A percentile compares a stretch with the other conserved stretches of the same genome.
Evolutionary conservation across 1,140 invertebrate genomes (phyloP).

Genomic region (Drosophila athabasca): DNA sequence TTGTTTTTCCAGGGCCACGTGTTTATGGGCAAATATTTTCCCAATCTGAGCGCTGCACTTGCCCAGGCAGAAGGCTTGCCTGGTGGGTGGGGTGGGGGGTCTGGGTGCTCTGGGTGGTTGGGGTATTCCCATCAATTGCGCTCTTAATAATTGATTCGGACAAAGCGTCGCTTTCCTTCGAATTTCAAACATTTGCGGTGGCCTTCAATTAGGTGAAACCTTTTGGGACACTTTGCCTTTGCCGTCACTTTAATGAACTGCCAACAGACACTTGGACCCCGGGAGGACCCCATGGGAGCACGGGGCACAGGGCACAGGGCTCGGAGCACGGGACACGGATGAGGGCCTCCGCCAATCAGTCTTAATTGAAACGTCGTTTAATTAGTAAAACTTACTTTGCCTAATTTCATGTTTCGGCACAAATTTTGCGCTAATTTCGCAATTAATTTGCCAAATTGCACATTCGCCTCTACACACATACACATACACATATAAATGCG

Average conservation of each 20-base stretch:
- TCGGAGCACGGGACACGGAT: neutral
- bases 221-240: constrained; percentile 9
- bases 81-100: neutral
- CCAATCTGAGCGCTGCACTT: constrained; percentile 25
- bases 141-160: constrained; percentile 49
- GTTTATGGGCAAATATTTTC: constrained; percentile 53
- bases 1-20: constrained; percentile 44
- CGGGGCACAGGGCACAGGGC: too few relatives aligned
- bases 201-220: constrained; percentile 28
- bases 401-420: constrained; percentile 32
- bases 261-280: constrained; percentile 4
- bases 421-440: constrained; percentile 53
- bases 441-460: constrained; percentile 67
- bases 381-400: constrained; percentile 67
- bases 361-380: constrained; percentile 65
- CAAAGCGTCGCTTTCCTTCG: constrained; percentile 10
- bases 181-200: constrained; percentile 13
- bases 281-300: constrained; percentile 5
- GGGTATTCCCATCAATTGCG: constrained; percentile 5
- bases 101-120: neutral
- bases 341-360: constrained; percentile 33
- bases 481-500: too few relatives aligned
- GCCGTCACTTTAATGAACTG: constrained; percentile 36
- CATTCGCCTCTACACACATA: constrained; percentile 22
- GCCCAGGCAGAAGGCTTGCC: neutral